Evolutionary conservation across 2,888 invertebrate species (phyloP).

Genomic region (Melieria picta): DNA sequence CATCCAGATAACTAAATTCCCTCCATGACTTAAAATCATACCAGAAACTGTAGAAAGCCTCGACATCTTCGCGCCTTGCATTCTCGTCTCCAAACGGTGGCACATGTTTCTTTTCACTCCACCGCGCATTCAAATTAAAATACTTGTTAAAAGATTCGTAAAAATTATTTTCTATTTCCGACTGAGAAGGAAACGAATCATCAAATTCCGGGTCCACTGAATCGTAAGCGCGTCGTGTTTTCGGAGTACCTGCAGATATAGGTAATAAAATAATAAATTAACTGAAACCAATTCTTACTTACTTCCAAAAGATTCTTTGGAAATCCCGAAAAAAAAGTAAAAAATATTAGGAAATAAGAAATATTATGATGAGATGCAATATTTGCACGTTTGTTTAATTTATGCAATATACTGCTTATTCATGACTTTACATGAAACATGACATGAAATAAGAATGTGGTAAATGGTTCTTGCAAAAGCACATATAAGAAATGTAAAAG

Average conservation of each 20-base stretch:
- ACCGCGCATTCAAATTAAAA: conserved; percentile 84
- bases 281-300: too few species aligned
- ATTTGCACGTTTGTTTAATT: too few species aligned
- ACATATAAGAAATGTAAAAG: too few species aligned
- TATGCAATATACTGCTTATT: too few species aligned
- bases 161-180: conserved; percentile 83
- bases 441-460: too few species aligned
- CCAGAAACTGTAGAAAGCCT: conserved; percentile 97
- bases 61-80: conserved; percentile 84
- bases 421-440: too few species aligned
- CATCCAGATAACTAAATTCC: conserved; percentile 98
- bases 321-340: too few species aligned
- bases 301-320: too few species aligned
- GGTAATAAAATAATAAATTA: too few species aligned
- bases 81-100: conserved; percentile 82
- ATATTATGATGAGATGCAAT: too few species aligned
- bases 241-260: conserved; percentile 72
- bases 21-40: conserved; percentile 99
- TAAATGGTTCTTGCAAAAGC: too few species aligned
- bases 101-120: conserved; percentile 90
- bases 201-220: conserved; percentile 96
- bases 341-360: too few species aligned
- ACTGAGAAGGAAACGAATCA: conserved; percentile 81
- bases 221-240: conserved; percentile 90
- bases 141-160: conserved; percentile 74